Conservation (phyloP, 2,797 vertebrate genomes). For the Rhynchonycteris naso region DNA sequence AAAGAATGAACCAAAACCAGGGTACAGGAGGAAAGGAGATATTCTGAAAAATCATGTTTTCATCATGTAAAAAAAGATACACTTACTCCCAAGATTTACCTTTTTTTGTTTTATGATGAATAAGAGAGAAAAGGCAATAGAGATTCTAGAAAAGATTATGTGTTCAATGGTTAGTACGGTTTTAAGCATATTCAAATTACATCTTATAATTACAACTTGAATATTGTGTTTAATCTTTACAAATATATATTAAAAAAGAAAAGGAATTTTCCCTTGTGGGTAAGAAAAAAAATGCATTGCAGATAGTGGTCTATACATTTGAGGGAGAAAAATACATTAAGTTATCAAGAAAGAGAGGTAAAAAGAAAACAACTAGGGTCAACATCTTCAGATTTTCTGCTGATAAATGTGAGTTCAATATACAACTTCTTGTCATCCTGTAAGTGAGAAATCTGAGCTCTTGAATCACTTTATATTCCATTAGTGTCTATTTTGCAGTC, state of each 20-base stretch:
- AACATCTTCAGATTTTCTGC: conserved; percentile 68
- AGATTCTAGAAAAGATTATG: conserved; percentile 25
- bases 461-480: conserved; percentile 83
- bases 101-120: conserved; percentile 49
- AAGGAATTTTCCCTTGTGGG: neutral
- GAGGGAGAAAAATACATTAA: conserved; percentile 22
- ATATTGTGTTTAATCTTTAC: conserved; percentile 66
- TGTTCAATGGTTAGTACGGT: conserved; percentile 53
- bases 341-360: conserved; percentile 3
- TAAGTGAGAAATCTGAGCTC: conserved; percentile 78
- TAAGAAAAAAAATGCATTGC: neutral
- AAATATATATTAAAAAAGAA: conserved; percentile 53
- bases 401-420: conserved; percentile 79
- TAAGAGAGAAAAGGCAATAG: neutral
- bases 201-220: conserved; percentile 26
- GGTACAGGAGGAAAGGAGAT: fast-evolving
- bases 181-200: conserved; percentile 61
- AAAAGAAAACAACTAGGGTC: conserved; percentile 58
- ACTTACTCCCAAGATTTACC: neutral
- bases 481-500: conserved; percentile 74
- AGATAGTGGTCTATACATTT: neutral
- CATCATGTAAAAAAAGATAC: neutral
- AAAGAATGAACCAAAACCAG: neutral
- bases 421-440: conserved; percentile 81
- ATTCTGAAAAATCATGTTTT: neutral